Base-by-base conservation (phyloP, 2,113 vertebrate genomes). In the Apeltes quadracus region DNA sequence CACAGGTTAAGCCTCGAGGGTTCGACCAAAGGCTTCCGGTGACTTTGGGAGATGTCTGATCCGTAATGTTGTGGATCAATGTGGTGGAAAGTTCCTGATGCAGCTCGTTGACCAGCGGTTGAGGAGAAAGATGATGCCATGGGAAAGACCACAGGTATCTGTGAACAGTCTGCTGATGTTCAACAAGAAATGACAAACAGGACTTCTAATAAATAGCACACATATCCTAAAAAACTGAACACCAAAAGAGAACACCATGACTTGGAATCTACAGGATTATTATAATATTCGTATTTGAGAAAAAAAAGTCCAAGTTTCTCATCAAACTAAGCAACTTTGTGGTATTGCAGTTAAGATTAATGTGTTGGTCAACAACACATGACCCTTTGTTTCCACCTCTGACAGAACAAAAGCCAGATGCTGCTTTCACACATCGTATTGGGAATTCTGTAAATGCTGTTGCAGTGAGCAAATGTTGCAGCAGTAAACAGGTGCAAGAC, bases 391-490 rank as follows among this genome's bases (percentile, higher is more conserved):
- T 41, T 32, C 27, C 22, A 50, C 22, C 16, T 38, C 12, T n/a
- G 57, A 29, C 25, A 13, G 36, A 62, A 34, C 14, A 46, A 61
- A 65, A 39, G 27, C 36, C 3, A 36, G 25, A 39, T 10, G 22
- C 32, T 61, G 62, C 51, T 53, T 34, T 71, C 25, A 22, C 13
- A 2, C 8, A 50, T 3, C 34, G 15, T 3, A 2, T 44, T 0
- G 51, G 46, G 39, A 63, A 50, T 25, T 56, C 41, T 62, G 3
- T 18, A 43, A 57, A 74, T 36, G 9, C 22, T 44, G 65, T 46
- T 54, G 11, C 25, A 23, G 12, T 61, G 39, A 16, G 58, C 29
- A 74, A 46, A 43, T 8, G 32, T 48, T 59, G 7, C 27, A 10
- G 23, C 7, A 38, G 43, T 51, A 39, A 55, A 36, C 36, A 43